Conservation (phyloP, 1,140 invertebrate genomes). For the Fopius arisanus region DNA sequence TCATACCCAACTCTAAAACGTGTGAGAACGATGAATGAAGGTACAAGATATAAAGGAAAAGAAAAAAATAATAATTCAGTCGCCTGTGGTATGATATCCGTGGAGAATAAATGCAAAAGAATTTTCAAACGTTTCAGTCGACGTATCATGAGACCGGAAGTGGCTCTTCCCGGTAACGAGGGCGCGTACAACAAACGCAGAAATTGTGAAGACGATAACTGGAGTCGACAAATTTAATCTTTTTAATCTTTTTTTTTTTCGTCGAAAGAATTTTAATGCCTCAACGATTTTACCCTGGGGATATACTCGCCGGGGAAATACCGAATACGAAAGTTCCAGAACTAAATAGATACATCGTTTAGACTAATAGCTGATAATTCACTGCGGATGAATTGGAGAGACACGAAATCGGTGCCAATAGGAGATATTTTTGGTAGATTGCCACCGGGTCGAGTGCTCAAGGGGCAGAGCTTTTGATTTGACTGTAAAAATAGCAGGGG, state of each 20-base stretch:
- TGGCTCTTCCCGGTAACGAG: background rate
- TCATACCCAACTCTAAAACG: background rate
- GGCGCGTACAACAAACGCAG: background rate
- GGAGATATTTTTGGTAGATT: constrained; percentile 10
- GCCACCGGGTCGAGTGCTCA: constrained; percentile 6
- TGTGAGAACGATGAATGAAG: background rate
- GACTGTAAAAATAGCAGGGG: background rate
- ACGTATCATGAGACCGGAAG: background rate
- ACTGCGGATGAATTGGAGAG: constrained; percentile 6
- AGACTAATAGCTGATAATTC: background rate
- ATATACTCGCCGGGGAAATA: background rate
- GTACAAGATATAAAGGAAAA: background rate
- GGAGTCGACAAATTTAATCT: background rate
- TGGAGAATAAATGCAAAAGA: background rate
- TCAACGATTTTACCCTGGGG: no score
- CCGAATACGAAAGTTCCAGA: background rate
- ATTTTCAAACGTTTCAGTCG: constrained; percentile 1
- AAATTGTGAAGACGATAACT: background rate
- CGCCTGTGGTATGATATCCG: background rate
- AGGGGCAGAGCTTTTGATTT: background rate
- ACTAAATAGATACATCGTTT: background rate
- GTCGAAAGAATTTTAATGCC: no score
- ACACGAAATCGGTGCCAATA: background rate
- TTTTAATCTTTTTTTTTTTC: no score
- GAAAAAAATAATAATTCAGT: background rate